Percentiles rank a stretch among this genome's conserved stretches.
These are phyloP conservation scores for Steatornis caripensis DNA, from an alignment of 2,113 vertebrate genomes.

Conservation along the genomic window DNA sequence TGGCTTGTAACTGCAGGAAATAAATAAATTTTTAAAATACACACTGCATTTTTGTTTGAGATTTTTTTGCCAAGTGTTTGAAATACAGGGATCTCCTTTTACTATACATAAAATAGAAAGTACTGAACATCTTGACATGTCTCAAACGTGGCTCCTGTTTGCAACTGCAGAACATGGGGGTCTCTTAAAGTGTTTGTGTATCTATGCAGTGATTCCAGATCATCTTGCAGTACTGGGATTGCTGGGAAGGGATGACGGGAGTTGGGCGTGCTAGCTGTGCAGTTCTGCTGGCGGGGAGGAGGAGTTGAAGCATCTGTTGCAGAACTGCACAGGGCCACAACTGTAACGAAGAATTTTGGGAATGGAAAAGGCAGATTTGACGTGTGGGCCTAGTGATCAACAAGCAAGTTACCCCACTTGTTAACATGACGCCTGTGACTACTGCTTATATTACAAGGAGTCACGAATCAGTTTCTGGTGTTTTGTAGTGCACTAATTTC, in stretches of 20 bases:
- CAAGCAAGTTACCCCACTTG: too few species aligned
- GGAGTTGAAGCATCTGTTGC: neutral
- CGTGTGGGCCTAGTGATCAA: accelerated
- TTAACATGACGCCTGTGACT: accelerated
- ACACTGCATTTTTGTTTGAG: neutral
- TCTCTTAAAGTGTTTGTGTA: accelerated
- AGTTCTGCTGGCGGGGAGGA: neutral
- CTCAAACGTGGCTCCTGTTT: accelerated
- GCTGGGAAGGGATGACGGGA: neutral
- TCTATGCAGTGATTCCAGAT: neutral
- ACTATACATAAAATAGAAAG: neutral
- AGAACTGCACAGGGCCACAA: neutral
- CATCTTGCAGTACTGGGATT: neutral
- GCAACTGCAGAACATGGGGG: neutral
- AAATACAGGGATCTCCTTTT: neutral
- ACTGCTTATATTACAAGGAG: accelerated
- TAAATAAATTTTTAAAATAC: neutral
- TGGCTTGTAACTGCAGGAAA: neutral
- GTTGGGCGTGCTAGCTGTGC: neutral
- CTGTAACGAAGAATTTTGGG: neutral
- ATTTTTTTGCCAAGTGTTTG: neutral
- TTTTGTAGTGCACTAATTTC: neutral
- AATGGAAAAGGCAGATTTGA: neutral
- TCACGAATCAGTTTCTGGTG: neutral
- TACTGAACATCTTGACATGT: accelerated